Evolutionary conservation across 1,140 invertebrate species (phyloP), one percentile per base, ranked within the genome.

Genomic region (Drosophila kohkoa): DNA sequence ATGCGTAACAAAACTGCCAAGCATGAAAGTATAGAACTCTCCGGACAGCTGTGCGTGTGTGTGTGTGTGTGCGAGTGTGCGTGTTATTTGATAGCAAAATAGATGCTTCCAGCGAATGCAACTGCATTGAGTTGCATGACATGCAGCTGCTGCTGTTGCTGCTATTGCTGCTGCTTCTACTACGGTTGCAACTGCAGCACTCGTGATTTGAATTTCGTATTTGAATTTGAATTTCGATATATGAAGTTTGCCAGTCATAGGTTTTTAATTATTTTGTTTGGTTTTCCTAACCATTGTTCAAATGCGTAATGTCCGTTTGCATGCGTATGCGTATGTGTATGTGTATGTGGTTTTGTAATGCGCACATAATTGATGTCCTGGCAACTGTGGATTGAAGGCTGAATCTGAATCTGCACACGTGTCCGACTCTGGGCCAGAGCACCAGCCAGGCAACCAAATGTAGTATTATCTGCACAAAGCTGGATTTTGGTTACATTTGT

Each of bases 191-290:
- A 38, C 63, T 64, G 72, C 57, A 67, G 15, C 59, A 57, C 69
- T 80, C 78, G 85, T 89, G 83, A 89, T 88, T 88, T 83, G 82
- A 85, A 88, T 87, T 88, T 88, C 80, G 82, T 81, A 88, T 87
- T 79, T 79, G 72, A 79, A 87, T 70, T 68, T 75, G 72, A 63
- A 70, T 71, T 82, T 85, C 81, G 59, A 38, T 52, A 54, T 54
- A 57, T 54, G 75, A 69, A 65, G 41, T 51, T 54, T 51, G 46
- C 11, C 67, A 75, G 77, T 83, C 80, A 81, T 72, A 59, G 73
- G 74, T 69, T 88, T 88, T 88, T 83, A 89, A 88, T 88, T 88
- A 83, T 89, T 88, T 88, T 88, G 85, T 83, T 88, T 75, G 85
- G 69, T 80, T 89, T 68, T 54, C 63, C 38, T 25, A 58, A 30